Conservation (phyloP, 2,113 vertebrate species). For the Barnardius zonarius region DNA sequence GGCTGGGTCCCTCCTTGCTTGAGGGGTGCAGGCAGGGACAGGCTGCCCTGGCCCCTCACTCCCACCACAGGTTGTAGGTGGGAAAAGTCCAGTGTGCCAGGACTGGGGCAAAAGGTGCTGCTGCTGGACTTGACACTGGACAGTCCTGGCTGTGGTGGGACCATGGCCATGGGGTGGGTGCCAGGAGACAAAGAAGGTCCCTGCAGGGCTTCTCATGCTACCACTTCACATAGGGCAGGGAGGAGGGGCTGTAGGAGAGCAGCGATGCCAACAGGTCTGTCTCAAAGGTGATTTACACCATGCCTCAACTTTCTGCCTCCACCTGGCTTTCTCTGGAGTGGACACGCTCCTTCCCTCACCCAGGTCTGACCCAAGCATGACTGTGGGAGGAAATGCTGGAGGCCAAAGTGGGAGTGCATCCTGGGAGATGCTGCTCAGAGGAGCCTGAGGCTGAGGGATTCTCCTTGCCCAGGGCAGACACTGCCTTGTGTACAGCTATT, state of each 20-base stretch:
- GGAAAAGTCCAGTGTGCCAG: background rate
- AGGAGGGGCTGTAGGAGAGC: background rate
- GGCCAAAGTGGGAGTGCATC: background rate
- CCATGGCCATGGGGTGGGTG: rapidly evolving
- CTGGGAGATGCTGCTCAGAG: rapidly evolving
- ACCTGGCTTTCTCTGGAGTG: background rate
- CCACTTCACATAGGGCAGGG: background rate
- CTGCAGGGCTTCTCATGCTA: background rate
- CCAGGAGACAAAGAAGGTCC: background rate
- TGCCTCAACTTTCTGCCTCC: background rate
- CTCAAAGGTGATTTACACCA: background rate
- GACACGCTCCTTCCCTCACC: background rate
- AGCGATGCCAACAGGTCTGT: background rate
- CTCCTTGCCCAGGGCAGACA: background rate
- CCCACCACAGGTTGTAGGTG: background rate
- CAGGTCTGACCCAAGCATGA: background rate
- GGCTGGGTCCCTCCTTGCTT: background rate
- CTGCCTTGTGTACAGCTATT: background rate
- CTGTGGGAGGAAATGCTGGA: background rate
- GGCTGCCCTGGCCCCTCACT: background rate
- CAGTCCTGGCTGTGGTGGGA: background rate
- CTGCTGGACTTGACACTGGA: background rate
- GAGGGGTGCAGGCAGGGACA: background rate
- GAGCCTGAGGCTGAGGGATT: background rate
- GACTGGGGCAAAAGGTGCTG: background rate